Conservation (phyloP, 2,113 vertebrate species). For the Chlamydotis undulata region DNA sequence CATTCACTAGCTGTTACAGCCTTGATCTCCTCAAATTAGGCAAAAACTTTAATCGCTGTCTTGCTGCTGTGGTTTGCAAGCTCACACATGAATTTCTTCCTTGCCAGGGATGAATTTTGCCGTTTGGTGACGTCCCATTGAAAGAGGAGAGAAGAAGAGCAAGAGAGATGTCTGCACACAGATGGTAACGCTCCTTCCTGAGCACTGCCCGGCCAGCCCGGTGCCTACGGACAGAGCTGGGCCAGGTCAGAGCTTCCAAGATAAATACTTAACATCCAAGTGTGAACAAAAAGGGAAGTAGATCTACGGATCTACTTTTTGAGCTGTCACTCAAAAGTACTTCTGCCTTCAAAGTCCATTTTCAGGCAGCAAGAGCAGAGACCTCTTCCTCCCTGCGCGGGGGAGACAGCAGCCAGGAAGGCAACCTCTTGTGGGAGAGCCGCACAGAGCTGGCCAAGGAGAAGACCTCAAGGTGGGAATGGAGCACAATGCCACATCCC, state of each 20-base stretch:
- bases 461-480: neutral
- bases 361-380: neutral
- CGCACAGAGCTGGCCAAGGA: neutral
- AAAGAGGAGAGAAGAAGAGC: neutral
- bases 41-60: neutral
- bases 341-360: neutral
- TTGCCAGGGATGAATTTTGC: neutral
- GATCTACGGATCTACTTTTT: neutral
- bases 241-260: neutral
- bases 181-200: neutral
- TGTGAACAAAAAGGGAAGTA: neutral
- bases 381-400: neutral
- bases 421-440: neutral
- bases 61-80: neutral
- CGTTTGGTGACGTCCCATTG: neutral
- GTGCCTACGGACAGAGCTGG: neutral
- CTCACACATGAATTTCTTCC: neutral
- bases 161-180: neutral
- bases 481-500: neutral
- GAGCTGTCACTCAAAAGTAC: neutral
- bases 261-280: neutral
- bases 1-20: constrained; percentile 24
- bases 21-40: constrained; percentile 29
- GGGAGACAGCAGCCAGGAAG: neutral
- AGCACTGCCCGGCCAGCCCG: neutral